These are phyloP conservation scores for Siphlonurus alternatus DNA, from an alignment of 2,888 invertebrate genomes.

Conservation along the genomic window DNA sequence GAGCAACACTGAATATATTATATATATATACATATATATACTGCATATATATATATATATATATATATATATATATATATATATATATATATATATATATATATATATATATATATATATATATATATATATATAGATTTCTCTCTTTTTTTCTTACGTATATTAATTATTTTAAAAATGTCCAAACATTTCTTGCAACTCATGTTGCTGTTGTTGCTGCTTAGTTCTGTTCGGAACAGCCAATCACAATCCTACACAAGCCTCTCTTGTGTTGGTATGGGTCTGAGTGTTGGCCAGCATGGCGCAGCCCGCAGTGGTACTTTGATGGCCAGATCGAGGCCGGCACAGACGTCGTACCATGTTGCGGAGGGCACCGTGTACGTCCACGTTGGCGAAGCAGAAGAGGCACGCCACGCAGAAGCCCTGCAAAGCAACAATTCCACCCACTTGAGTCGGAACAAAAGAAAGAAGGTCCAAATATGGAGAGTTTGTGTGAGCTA, in stretches of 20 bases:
- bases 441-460: too few species aligned
- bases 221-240: background rate
- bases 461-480: too few species aligned
- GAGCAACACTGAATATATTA: too few species aligned
- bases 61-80: too few species aligned
- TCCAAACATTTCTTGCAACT: background rate
- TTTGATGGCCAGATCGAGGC: background rate
- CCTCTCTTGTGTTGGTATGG: conserved; percentile 3
- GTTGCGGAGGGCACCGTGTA: conserved; percentile 34
- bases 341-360: conserved; percentile 27
- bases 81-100: too few species aligned
- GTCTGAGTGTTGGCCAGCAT: background rate
- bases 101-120: too few species aligned
- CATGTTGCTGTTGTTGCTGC: background rate
- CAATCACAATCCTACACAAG: conserved; percentile 2
- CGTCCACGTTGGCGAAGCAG: conserved; percentile 62
- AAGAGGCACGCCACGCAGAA: conserved; percentile 51
- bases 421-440: conserved; percentile 32
- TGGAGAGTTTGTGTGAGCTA: too few species aligned
- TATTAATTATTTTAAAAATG: too few species aligned
- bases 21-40: too few species aligned
- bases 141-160: too few species aligned
- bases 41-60: too few species aligned
- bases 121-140: too few species aligned
- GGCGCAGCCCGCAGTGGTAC: background rate